Evolutionary conservation across 1,140 invertebrate species (phyloP).

Genomic region (Octopus bimaculoides): DNA sequence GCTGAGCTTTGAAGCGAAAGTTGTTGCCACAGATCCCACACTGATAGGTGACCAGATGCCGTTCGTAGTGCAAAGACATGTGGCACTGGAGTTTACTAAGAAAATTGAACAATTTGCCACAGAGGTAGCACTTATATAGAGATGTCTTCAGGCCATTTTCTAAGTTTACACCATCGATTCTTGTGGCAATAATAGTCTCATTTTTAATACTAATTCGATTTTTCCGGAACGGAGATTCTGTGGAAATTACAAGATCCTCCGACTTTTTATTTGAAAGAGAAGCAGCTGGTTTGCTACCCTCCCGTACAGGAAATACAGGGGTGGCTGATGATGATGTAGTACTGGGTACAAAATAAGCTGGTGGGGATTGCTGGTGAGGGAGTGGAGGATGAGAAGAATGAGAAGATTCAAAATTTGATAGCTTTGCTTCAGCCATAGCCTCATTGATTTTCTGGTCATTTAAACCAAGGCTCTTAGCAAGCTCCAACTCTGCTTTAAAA

Average conservation of each 20-base stretch:
- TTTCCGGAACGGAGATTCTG: slow-evolving; percentile 17
- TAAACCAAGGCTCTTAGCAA: not conserved
- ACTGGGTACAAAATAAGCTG: not conserved
- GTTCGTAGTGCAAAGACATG: slow-evolving; percentile 53
- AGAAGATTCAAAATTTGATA: not conserved
- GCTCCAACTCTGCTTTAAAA: not conserved
- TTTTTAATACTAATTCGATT: slow-evolving; percentile 40
- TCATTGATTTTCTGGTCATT: not conserved
- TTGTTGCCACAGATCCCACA: slow-evolving; percentile 52
- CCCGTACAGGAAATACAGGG: too few species aligned
- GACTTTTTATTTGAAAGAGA: not conserved
- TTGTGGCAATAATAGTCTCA: slow-evolving; percentile 55
- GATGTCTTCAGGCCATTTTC: slow-evolving; percentile 51
- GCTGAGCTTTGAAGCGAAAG: slow-evolving; percentile 48
- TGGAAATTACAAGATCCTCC: slow-evolving; percentile 3
- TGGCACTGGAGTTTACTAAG: slow-evolving; percentile 53
- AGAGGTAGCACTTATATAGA: slow-evolving; percentile 60
- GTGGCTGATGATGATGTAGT: not conserved
- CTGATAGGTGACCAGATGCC: slow-evolving; percentile 43
- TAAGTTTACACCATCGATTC: slow-evolving; percentile 56
- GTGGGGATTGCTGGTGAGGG: not conserved
- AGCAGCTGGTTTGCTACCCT: not conserved
- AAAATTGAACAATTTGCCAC: slow-evolving; percentile 54
- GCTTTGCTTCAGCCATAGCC: slow-evolving; percentile 1
- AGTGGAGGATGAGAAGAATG: not conserved